These are phyloP conservation scores for Cenopis cana DNA, from an alignment of 2,888 invertebrate genomes.

Conservation along the genomic window DNA sequence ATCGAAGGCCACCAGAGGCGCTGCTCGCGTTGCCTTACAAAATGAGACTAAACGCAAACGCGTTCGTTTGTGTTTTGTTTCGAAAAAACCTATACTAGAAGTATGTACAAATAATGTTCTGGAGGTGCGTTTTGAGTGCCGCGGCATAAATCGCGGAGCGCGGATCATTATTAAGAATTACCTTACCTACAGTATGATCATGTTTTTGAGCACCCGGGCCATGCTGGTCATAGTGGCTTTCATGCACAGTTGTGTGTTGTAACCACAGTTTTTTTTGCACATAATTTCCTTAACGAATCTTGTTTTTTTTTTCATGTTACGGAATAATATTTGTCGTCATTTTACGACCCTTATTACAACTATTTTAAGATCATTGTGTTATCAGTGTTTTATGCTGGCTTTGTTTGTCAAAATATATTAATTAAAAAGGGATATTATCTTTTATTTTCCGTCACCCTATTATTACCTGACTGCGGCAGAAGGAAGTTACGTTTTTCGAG, in stretches of 20 bases:
- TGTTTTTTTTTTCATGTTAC: slow-evolving; percentile 6
- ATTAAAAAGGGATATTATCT: slow-evolving; percentile 5
- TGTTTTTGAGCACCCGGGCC: background rate
- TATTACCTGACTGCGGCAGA: background rate
- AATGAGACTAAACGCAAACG: no score
- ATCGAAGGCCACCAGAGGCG: no score
- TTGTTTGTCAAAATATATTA: slow-evolving; percentile 41
- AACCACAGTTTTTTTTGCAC: background rate
- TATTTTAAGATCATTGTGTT: slow-evolving; percentile 27
- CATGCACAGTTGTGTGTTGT: slow-evolving; percentile 8
- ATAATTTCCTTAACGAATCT: background rate
- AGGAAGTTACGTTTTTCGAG: no score
- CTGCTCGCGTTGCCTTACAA: no score
- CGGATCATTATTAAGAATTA: background rate
- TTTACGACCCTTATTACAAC: slow-evolving; percentile 13
- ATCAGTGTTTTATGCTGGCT: slow-evolving; percentile 37
- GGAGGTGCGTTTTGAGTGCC: no score
- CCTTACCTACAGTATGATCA: background rate
- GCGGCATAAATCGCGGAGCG: no score
- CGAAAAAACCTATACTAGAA: no score
- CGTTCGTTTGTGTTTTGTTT: no score
- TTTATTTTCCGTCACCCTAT: background rate
- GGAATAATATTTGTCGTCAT: slow-evolving; percentile 7
- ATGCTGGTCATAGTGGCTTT: background rate
- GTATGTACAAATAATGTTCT: no score